These are phyloP conservation scores for Ceyx margarethae DNA, from an alignment of 2,113 vertebrate species.

Conservation along the genomic window DNA sequence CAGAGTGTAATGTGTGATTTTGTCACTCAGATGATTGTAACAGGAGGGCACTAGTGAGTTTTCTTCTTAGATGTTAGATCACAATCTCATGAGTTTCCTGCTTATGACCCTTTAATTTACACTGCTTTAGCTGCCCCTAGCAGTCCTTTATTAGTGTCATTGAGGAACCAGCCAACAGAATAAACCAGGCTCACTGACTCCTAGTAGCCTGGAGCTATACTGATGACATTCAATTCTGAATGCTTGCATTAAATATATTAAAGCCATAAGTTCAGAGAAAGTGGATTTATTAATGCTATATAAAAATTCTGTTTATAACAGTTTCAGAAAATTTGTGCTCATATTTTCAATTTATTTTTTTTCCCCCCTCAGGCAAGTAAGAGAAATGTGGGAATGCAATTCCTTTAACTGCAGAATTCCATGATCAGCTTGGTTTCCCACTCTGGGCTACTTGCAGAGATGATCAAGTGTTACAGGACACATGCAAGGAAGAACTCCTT, in stretches of 20 bases:
- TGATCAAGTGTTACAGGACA: background rate
- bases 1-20: background rate
- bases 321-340: background rate
- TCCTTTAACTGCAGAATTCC: background rate
- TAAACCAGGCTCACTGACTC: background rate
- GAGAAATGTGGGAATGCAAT: accelerated
- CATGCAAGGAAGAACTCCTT: background rate
- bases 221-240: background rate
- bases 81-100: background rate
- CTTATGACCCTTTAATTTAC: background rate
- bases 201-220: background rate
- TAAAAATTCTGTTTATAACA: background rate
- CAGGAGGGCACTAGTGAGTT: background rate
- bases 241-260: background rate
- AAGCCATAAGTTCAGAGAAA: background rate
- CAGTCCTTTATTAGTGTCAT: background rate
- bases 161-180: background rate
- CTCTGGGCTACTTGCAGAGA: background rate
- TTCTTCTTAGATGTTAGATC: accelerated
- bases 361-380: background rate
- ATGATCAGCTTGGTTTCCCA: background rate
- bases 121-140: background rate
- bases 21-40: background rate
- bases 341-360: no score
- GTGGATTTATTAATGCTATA: background rate